phyloP scores from a whole-genome alignment of 2,113 vertebrate genomes.

The Gadus macrocephalus region DNA sequence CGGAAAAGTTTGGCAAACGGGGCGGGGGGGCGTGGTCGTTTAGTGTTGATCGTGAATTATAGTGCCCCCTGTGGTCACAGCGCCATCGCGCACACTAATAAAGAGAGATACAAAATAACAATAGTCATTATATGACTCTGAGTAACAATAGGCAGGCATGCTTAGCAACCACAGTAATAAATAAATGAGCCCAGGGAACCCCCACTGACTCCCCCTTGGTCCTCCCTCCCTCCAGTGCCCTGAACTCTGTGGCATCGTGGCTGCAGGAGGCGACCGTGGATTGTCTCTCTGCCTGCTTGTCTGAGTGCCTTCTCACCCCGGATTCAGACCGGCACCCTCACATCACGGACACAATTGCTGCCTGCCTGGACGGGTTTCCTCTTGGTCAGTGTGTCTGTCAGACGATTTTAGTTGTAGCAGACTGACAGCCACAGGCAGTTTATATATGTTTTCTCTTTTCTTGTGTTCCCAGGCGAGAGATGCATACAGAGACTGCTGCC shows the following conservation, averaged over 20 bases:
- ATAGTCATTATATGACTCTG: neutral
- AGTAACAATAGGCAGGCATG: too few species aligned
- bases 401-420: neutral
- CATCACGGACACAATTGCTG: slow-evolving; percentile 77
- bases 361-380: slow-evolving; percentile 81
- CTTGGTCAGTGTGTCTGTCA: slow-evolving; percentile 70
- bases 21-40: too few species aligned
- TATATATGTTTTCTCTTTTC: neutral
- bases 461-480: slow-evolving; percentile 73
- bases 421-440: neutral
- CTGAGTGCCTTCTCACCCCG: slow-evolving; percentile 68
- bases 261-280: slow-evolving; percentile 54
- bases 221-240: slow-evolving; percentile 65
- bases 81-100: too few species aligned
- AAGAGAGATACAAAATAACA: neutral
- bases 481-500: slow-evolving; percentile 76
- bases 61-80: too few species aligned
- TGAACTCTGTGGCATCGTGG: slow-evolving; percentile 74
- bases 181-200: too few species aligned
- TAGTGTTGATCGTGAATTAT: too few species aligned
- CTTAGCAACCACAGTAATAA: too few species aligned
- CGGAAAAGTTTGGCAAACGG: too few species aligned
- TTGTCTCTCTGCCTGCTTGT: slow-evolving; percentile 75
- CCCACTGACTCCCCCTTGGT: neutral
- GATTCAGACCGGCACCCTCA: slow-evolving; percentile 67